Base-by-base conservation (phyloP, 2,113 vertebrate species). In the Oryctolagus cuniculus region DNA sequence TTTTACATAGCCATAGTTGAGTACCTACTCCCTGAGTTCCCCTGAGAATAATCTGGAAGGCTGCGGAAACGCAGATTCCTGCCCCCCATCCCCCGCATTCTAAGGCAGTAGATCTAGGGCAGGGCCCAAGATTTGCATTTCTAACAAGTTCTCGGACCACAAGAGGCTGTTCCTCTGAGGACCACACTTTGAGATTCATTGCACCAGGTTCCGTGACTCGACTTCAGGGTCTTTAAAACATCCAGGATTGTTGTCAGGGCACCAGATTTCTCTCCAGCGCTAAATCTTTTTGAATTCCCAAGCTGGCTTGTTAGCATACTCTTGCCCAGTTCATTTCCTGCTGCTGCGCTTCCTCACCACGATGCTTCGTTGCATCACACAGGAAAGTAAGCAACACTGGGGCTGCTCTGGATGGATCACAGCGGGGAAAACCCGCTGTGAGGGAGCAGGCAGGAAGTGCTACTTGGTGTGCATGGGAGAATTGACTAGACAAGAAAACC, bases 281-380 rank as follows among this genome's bases (percentile, higher is more conserved):
- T 1, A 36, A 27, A 2, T 58, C 51, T 58, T 67, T 75, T 24
- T 16, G 64, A 36, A 36, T 63, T 16, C 11, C 31, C 29, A 8
- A 4, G 6, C 27, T 44, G 83, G 38, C 6, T 58, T 10, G 24
- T 55, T 38, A 31, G 44, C 2, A 4, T 7, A 31, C 25, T 63
- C 11, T 25, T 24, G 49, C 25, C 0, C 9, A 27, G 21, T 49
- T 36, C 75, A 34, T 44, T 70, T 38, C 24, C 0, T 31, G 10
- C 0, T 3, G 9, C 12, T 3, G 7, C 11, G 80, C 29, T 4
- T 51, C 36, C 17, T 58, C 3, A 24, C 25, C 0, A 0, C 4
- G 51, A 19, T 1, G 6, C 10, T 2, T 1, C 2, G 1, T 21
- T 22, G 8, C 1, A 0, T 58, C 4, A 5, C 1, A 25, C 21